Percentiles rank a stretch among this genome's conserved stretches.
Conservation (phyloP, 35 echinoderm and acorn worm species). For the Nesometra sesokonis region DNA sequence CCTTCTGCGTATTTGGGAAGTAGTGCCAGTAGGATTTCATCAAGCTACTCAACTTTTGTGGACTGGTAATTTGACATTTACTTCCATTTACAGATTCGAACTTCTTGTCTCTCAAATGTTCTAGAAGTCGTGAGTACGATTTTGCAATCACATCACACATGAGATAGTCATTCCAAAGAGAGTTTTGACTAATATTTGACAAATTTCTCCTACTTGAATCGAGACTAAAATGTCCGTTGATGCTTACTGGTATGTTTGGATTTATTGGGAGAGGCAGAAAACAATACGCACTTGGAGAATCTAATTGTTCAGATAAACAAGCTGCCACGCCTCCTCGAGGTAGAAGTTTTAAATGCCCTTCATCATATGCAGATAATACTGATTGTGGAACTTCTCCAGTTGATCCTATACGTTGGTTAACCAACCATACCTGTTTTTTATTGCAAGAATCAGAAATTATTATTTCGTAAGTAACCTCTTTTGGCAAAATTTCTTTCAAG, state of each 20-base stretch:
- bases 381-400: neutral
- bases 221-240: conserved; percentile 51
- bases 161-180: conserved; percentile 48
- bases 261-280: conserved; percentile 49
- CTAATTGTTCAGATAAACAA: neutral
- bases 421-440: conserved; percentile 18
- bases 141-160: conserved; percentile 23
- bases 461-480: neutral
- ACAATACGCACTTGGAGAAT: conserved; percentile 18
- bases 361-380: neutral
- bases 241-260: conserved; percentile 40
- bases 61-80: neutral
- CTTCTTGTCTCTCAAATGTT: neutral
- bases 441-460: neutral
- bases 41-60: neutral
- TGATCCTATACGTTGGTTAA: conserved; percentile 19
- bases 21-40: neutral
- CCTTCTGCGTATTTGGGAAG: neutral
- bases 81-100: neutral
- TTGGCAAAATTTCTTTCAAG: neutral
- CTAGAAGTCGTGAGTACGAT: conserved; percentile 37
- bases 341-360: neutral
- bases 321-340: neutral
- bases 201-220: conserved; percentile 33
- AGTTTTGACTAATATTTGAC: conserved; percentile 17